These are phyloP conservation scores for Cecidostiba fungosa DNA, from an alignment of 2,888 invertebrate species.

Conservation along the genomic window DNA sequence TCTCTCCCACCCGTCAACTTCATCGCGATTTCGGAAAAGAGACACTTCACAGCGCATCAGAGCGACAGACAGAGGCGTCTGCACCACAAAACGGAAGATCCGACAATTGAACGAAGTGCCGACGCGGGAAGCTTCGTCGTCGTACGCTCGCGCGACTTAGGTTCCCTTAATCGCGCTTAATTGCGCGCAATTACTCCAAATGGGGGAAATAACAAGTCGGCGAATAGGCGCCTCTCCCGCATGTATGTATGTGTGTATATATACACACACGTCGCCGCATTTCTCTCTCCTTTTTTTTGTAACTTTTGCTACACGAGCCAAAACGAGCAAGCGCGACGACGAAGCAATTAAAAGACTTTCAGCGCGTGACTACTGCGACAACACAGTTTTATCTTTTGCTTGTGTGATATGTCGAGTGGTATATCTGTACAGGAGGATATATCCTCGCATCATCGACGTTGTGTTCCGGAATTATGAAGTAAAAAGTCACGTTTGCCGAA, in stretches of 20 bases:
- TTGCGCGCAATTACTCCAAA: slow-evolving; percentile 77
- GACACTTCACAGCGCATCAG: neutral
- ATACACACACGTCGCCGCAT: neutral
- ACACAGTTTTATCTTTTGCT: neutral
- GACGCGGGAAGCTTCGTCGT: slow-evolving; percentile 57
- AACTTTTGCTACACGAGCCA: slow-evolving; percentile 18
- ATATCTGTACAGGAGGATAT: neutral
- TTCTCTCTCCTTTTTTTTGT: slow-evolving; percentile 17
- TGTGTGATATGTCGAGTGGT: neutral
- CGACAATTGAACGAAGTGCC: slow-evolving; percentile 69
- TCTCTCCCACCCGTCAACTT: neutral
- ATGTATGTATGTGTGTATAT: slow-evolving; percentile 49
- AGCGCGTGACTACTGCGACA: neutral
- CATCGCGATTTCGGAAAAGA: slow-evolving; percentile 56
- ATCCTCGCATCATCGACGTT: slow-evolving; percentile 17
- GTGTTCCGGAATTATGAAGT: slow-evolving; percentile 9
- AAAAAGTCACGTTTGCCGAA: slow-evolving; percentile 52
- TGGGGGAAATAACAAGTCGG: slow-evolving; percentile 77
- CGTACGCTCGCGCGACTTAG: slow-evolving; percentile 34
- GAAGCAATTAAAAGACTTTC: slow-evolving; percentile 68
- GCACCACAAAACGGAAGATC: slow-evolving; percentile 64
- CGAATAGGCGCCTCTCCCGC: slow-evolving; percentile 64
- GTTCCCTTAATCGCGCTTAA: slow-evolving; percentile 76
- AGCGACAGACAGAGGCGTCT: slow-evolving; percentile 33
- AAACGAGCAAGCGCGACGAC: slow-evolving; percentile 60